phyloP scores from a whole-genome alignment of 2,888 invertebrate genomes.

The Drosophila rubida region DNA sequence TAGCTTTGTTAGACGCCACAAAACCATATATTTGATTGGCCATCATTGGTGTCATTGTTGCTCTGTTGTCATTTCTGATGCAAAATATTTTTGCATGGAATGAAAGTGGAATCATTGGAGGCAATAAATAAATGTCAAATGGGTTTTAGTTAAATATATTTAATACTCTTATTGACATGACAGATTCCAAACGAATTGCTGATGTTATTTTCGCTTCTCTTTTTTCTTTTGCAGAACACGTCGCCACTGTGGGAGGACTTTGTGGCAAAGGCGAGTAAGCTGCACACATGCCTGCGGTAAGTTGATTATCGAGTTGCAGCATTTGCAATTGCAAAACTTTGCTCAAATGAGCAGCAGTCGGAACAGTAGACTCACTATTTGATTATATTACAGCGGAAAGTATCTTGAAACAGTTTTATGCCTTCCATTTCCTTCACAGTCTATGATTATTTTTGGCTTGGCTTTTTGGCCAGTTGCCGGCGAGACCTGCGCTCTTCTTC shows the following conservation, averaged over 20 bases:
- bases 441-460: conserved; percentile 42
- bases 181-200: conserved; percentile 20
- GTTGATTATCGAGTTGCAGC: conserved; percentile 79
- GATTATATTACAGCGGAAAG: conserved; percentile 28
- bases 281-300: conserved; percentile 97
- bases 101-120: conserved; percentile 12
- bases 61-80: background rate
- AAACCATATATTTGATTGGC: conserved; percentile 18
- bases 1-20: background rate
- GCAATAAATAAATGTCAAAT: conserved; percentile 21
- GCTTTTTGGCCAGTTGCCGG: conserved; percentile 38
- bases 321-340: conserved; percentile 42
- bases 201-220: background rate
- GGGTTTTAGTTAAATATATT: conserved; percentile 1
- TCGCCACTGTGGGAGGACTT: conserved; percentile 98
- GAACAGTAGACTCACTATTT: conserved; percentile 43
- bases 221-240: conserved; percentile 89
- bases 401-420: conserved; percentile 44
- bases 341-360: conserved; percentile 23
- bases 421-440: conserved; percentile 51
- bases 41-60: conserved; percentile 5
- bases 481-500: conserved; percentile 13
- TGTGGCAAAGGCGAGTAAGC: conserved; percentile 95
- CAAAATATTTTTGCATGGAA: conserved; percentile 5
- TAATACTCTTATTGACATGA: conserved; percentile 26